Base-by-base conservation (phyloP, 1,140 invertebrate genomes). In the Tetraneura akinire region DNA sequence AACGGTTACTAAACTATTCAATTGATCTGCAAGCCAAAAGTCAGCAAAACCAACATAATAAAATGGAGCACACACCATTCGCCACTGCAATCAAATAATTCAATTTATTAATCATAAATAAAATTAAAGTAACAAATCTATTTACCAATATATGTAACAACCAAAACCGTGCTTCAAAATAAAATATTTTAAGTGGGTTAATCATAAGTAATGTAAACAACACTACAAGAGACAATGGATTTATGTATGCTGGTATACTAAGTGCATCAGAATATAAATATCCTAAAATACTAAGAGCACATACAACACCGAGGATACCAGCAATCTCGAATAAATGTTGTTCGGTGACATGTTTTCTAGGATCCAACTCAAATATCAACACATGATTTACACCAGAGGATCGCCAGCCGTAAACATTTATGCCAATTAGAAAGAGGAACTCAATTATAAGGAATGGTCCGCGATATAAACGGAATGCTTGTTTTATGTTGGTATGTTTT, bases 1-100 rank as follows among this genome's bases (percentile, higher is more conserved):
- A 18, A 92, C 91, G 16, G 89, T 89, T 3, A 90, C 89, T 51
- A 96, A 85, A 82, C 93, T 95, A 84, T 94, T 96, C 42, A 97
- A 87, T 85, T 97, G 95, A 87, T 97, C 95, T 78, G 93, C 95
- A 80, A 97, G 89, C 95, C 95, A 97, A 87, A 97, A 97, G 86
- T 97, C 94, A 74, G 95, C 93, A 85, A 97, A 97, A 16, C 90
- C 90, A 18, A 97, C 95, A 83, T 91, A 90, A 82, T 93, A 92
- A 84, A 96, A 93, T 13, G 95, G 95, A 1, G 95, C 92, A 8
- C 89, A 88, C 80, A 95, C 84, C 81, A 94, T 91, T 23, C 92
- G 88, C 66, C 90, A 87, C 90, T 87, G 81, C 42, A 84, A 82
- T 47, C 14, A 80, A 68, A 80, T 37, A 62, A 42, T 3, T 47